phyloP scores from a whole-genome alignment of 1,140 invertebrate genomes.

The Dreissena rostriformis region DNA sequence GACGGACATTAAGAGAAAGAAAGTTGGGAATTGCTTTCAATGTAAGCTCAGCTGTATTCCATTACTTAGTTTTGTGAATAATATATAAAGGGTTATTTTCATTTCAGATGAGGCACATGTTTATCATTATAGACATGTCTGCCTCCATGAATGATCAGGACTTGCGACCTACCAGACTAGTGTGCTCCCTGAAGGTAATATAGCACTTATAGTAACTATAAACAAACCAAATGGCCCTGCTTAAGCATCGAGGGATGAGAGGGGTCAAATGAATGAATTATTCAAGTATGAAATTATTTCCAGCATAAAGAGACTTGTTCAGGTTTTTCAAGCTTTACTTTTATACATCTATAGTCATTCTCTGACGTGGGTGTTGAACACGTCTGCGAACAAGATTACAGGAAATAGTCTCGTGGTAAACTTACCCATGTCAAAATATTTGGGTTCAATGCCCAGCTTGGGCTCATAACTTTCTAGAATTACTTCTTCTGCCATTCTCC shows the following conservation, averaged over 20 bases:
- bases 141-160: conserved; percentile 96
- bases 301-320: too few species aligned
- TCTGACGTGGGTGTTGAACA: too few species aligned
- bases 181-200: conserved; percentile 92
- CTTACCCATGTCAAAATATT: too few species aligned
- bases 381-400: too few species aligned
- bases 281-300: too few species aligned
- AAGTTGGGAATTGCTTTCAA: background rate
- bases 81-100: background rate
- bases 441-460: too few species aligned
- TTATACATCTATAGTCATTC: too few species aligned
- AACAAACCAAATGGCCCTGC: background rate
- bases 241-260: background rate
- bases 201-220: background rate
- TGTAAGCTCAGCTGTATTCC: background rate
- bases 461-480: too few species aligned
- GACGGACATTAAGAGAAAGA: background rate
- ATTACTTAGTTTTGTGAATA: background rate
- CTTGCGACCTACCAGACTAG: conserved; percentile 95
- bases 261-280: too few species aligned
- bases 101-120: conserved; percentile 89
- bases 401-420: too few species aligned
- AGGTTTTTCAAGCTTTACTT: too few species aligned
- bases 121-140: conserved; percentile 95
- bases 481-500: too few species aligned